phyloP scores from a whole-genome alignment of 2,113 vertebrate genomes.

The Oxyruncus cristatus region DNA sequence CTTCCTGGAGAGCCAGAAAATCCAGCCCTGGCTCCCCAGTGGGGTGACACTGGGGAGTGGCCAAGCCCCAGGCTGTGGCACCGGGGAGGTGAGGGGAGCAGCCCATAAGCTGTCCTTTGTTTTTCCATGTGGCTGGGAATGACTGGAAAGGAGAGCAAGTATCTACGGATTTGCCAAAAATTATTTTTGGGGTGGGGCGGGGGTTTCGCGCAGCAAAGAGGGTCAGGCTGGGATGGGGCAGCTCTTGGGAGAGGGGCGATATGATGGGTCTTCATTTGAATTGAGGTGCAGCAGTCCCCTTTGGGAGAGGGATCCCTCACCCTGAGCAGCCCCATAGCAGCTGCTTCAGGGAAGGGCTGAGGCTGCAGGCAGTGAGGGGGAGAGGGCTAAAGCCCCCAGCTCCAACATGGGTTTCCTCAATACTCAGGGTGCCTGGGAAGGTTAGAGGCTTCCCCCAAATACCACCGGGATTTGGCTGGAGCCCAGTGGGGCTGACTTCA shows the following conservation, averaged over 20 bases:
- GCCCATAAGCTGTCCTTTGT: not conserved
- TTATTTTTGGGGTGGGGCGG: accelerated
- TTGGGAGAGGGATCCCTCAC: not conserved
- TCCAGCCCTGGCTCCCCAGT: conserved; percentile 1
- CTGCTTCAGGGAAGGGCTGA: not conserved
- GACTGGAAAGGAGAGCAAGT: accelerated
- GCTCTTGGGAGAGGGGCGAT: not conserved
- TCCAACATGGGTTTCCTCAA: not conserved
- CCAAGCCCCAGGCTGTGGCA: accelerated
- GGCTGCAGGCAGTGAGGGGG: not conserved
- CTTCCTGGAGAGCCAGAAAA: conserved; percentile 40
- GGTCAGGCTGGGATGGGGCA: not conserved
- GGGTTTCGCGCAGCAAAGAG: not conserved
- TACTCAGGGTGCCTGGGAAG: not conserved
- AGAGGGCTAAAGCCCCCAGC: not conserved
- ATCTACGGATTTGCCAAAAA: accelerated
- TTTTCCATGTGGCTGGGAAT: not conserved
- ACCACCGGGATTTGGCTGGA: not conserved
- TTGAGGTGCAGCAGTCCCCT: not conserved
- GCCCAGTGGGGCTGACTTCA: not conserved
- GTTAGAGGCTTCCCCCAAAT: not conserved
- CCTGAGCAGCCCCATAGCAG: not conserved
- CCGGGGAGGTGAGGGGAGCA: not conserved
- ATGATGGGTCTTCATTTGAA: not conserved
- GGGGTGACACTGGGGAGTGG: not conserved